Conservation (phyloP, 1,140 invertebrate species). For the Druon quercuslanigerum region DNA sequence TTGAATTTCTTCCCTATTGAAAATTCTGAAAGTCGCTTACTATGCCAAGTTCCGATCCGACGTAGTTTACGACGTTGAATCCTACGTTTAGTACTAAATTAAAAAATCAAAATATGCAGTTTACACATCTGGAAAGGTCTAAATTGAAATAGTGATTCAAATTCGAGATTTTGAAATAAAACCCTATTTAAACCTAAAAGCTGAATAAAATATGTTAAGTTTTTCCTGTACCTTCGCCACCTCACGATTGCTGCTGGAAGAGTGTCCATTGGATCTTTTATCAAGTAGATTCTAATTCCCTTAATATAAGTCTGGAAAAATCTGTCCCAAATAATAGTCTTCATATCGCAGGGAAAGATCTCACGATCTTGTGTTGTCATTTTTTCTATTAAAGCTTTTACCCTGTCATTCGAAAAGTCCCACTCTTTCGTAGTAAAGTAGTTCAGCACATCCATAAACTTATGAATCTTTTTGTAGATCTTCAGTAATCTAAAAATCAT, state of each 20-base stretch:
- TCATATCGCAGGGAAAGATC: conserved; percentile 83
- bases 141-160: no score
- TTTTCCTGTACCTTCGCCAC: conserved; percentile 71
- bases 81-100: no score
- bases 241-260: conserved; percentile 74
- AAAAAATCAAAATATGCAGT: no score
- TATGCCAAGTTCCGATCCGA: no score
- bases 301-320: conserved; percentile 78
- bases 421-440: conserved; percentile 85
- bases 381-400: conserved; percentile 78
- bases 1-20: no score
- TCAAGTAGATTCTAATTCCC: conserved; percentile 78
- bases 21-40: no score
- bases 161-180: neutral
- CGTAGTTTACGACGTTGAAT: no score
- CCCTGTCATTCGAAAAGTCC: conserved; percentile 80
- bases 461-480: conserved; percentile 83
- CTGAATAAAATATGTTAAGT: neutral
- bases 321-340: conserved; percentile 78
- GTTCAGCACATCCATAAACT: conserved; percentile 81
- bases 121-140: no score
- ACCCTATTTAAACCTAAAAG: neutral
- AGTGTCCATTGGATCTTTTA: conserved; percentile 79
- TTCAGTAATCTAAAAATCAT: conserved; percentile 77
- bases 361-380: conserved; percentile 79